These are phyloP conservation scores for Forficula auricularia DNA, from an alignment of 1,140 invertebrate genomes.

Conservation along the genomic window DNA sequence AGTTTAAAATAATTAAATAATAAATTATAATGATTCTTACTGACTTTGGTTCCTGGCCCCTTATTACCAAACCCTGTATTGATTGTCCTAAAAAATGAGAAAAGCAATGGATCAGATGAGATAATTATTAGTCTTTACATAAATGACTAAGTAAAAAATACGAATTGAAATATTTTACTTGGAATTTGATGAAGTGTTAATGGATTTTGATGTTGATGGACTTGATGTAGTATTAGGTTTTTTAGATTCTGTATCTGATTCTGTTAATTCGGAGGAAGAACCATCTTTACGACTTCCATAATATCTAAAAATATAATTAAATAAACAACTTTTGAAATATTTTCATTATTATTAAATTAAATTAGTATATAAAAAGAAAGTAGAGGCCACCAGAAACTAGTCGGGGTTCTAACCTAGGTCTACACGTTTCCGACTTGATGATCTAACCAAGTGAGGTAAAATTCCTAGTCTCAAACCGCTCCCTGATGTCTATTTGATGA, in stretches of 20 bases:
- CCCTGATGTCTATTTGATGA: too few relatives aligned
- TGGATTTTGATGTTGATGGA: neutral
- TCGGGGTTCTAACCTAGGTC: too few relatives aligned
- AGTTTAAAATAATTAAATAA: slow-evolving; percentile 8
- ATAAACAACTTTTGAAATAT: neutral
- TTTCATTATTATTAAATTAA: too few relatives aligned
- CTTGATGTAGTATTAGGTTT: slow-evolving; percentile 9
- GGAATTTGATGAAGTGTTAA: slow-evolving; percentile 8
- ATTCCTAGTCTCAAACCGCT: too few relatives aligned
- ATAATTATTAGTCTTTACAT: too few relatives aligned
- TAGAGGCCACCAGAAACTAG: too few relatives aligned
- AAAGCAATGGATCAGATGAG: slow-evolving; percentile 12
- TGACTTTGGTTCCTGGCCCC: slow-evolving; percentile 77
- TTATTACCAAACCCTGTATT: slow-evolving; percentile 41
- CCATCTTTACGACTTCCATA: slow-evolving; percentile 43
- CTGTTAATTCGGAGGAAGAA: slow-evolving; percentile 24
- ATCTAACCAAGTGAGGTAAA: too few relatives aligned
- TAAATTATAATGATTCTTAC: slow-evolving; percentile 67
- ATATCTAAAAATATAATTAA: slow-evolving; percentile 30
- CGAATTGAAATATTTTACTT: slow-evolving; percentile 15
- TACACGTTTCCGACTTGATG: too few relatives aligned
- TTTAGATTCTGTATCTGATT: slow-evolving; percentile 19
- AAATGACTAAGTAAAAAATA: slow-evolving; percentile 12
- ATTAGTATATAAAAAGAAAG: too few relatives aligned
- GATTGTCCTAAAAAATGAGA: slow-evolving; percentile 17